Conservation (phyloP, 2,888 invertebrate species). For the Dicyrtoma fusca region DNA sequence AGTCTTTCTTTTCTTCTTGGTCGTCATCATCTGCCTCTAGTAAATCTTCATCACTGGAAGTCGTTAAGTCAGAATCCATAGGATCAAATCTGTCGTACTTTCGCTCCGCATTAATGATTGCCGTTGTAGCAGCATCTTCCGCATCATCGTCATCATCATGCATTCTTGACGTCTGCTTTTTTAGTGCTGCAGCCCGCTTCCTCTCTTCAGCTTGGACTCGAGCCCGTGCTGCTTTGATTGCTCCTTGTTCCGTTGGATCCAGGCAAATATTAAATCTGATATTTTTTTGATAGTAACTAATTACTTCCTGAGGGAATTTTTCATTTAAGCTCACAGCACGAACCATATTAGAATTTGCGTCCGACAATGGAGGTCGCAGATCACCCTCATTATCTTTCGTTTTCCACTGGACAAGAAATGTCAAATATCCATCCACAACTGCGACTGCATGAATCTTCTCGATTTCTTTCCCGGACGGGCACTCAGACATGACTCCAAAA, state of each 20-base stretch:
- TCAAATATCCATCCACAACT: conserved; percentile 25
- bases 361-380: background rate
- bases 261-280: background rate
- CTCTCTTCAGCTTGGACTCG: conserved; percentile 13
- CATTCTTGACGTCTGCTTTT: background rate
- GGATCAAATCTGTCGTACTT: conserved; percentile 18
- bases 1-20: too few species aligned
- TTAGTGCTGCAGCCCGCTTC: background rate
- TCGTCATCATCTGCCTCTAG: too few species aligned
- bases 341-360: conserved; percentile 9
- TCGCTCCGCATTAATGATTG: background rate
- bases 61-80: conserved; percentile 6
- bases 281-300: conserved; percentile 5
- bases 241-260: background rate
- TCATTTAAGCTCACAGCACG: conserved; percentile 4
- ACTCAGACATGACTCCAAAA: background rate
- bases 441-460: conserved; percentile 29
- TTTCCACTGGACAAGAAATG: conserved; percentile 36
- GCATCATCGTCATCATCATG: background rate
- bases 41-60: conserved; percentile 5
- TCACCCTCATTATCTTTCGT: background rate
- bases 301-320: conserved; percentile 17
- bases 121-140: conserved; percentile 7
- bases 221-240: conserved; percentile 11
- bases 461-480: conserved; percentile 25